phyloP scores from a whole-genome alignment of 1,140 invertebrate genomes.

The Drosophila tsacasi region DNA sequence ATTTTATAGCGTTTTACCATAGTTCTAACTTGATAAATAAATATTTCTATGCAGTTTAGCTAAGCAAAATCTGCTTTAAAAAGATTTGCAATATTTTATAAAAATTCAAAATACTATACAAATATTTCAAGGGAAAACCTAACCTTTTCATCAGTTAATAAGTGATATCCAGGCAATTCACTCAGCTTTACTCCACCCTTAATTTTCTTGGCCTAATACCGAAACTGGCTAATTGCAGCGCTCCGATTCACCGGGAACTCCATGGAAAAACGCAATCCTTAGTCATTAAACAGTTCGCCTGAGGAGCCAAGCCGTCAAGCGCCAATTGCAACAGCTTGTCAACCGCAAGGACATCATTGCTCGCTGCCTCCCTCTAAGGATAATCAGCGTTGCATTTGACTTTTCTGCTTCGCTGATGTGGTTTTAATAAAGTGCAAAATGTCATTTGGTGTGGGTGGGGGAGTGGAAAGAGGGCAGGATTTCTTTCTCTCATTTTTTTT shows the following conservation, averaged over 20 bases:
- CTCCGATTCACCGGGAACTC: neutral
- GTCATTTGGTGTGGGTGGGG: constrained; percentile 22
- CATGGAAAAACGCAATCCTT: neutral
- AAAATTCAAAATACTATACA: too few species aligned
- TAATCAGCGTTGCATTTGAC: constrained; percentile 79
- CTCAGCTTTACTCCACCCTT: too few species aligned
- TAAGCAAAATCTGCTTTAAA: neutral
- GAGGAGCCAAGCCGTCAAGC: constrained; percentile 38
- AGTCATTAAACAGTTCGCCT: constrained; percentile 22
- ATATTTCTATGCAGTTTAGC: neutral
- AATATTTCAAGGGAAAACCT: neutral
- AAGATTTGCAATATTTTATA: neutral
- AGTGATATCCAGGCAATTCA: too few species aligned
- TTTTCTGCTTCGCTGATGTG: constrained; percentile 79
- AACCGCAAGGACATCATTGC: constrained; percentile 45
- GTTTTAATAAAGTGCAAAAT: constrained; percentile 81
- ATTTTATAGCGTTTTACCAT: neutral
- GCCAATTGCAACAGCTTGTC: constrained; percentile 70
- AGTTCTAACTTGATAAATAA: neutral
- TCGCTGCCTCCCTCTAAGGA: neutral
- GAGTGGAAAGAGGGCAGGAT: neutral
- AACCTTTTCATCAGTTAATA: too few species aligned
- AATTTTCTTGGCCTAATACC: neutral
- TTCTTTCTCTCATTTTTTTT: neutral
- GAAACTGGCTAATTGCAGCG: neutral